Percentiles rank a stretch among this genome's conserved stretches.
Conservation (phyloP, 2,888 invertebrate species). For the Trichogramma dendrolimi region DNA sequence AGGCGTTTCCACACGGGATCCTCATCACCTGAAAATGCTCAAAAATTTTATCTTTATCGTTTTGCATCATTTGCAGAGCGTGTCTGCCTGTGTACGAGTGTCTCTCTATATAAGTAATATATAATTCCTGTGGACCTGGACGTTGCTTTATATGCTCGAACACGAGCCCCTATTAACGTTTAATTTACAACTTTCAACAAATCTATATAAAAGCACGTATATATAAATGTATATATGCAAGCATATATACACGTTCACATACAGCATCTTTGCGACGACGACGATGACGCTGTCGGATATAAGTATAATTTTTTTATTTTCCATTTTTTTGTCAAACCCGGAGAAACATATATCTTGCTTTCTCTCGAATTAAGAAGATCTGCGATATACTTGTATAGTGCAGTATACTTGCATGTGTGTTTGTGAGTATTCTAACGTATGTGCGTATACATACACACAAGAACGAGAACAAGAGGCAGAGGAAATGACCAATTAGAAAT, state of each 20-base stretch:
- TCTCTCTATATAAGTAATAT: too few relatives aligned
- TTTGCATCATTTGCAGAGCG: slow-evolving; percentile 46
- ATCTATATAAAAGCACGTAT: slow-evolving; percentile 40
- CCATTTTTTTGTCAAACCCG: neutral
- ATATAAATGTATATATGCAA: too few relatives aligned
- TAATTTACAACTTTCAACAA: slow-evolving; percentile 52
- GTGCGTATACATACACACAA: too few relatives aligned
- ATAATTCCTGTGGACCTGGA: too few relatives aligned
- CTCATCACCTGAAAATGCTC: neutral
- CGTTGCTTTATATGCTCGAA: slow-evolving; percentile 45
- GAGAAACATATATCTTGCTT: neutral
- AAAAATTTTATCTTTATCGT: slow-evolving; percentile 49
- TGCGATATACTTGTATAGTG: slow-evolving; percentile 5
- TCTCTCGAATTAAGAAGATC: neutral
- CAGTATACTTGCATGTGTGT: too few relatives aligned
- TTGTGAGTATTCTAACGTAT: too few relatives aligned
- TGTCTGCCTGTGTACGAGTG: too few relatives aligned
- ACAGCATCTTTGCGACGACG: neutral
- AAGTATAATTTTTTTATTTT: slow-evolving; percentile 16
- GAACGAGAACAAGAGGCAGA: too few relatives aligned
- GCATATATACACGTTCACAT: too few relatives aligned
- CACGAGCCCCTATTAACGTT: slow-evolving; percentile 50
- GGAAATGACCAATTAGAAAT: too few relatives aligned
- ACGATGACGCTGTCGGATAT: slow-evolving; percentile 11
- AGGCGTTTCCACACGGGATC: neutral